A percentile compares a stretch with the other conserved stretches of the same genome.
Evolutionary conservation across 1,140 invertebrate genomes (phyloP).

Genomic region (Achroia grisella): DNA sequence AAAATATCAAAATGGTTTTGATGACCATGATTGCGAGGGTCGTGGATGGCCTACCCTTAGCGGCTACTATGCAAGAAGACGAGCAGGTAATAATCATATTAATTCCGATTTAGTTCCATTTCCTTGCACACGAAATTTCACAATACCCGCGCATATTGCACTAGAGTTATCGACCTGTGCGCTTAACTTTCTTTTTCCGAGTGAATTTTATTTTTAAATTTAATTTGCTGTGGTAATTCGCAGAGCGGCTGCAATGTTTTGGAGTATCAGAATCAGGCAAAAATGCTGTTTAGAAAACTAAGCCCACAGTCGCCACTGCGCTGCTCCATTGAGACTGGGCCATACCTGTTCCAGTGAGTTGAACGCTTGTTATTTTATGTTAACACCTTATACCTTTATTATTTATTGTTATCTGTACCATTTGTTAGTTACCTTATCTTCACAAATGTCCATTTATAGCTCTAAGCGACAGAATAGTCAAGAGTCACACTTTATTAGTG

Average conservation of each 20-base stretch:
- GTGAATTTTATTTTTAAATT: slow-evolving; percentile 33
- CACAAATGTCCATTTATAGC: background rate
- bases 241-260: slow-evolving; percentile 93
- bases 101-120: background rate
- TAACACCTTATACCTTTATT: slow-evolving; percentile 19
- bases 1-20: slow-evolving; percentile 86
- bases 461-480: too few species aligned
- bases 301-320: slow-evolving; percentile 88
- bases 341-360: slow-evolving; percentile 98
- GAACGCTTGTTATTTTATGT: slow-evolving; percentile 44
- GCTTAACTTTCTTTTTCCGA: slow-evolving; percentile 7
- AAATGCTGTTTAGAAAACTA: slow-evolving; percentile 97
- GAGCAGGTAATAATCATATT: slow-evolving; percentile 84
- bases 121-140: background rate
- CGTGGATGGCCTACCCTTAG: slow-evolving; percentile 94
- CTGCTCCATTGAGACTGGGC: slow-evolving; percentile 97
- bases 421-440: background rate
- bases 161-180: slow-evolving; percentile 3
- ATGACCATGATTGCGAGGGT: slow-evolving; percentile 98
- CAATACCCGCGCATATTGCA: background rate
- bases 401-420: background rate
- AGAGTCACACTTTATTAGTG: too few species aligned
- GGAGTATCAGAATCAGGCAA: slow-evolving; percentile 99
- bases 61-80: slow-evolving; percentile 98
- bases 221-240: slow-evolving; percentile 64